phyloP scores from a whole-genome alignment of 2,888 invertebrate species.

The Eupeodes luniger region DNA sequence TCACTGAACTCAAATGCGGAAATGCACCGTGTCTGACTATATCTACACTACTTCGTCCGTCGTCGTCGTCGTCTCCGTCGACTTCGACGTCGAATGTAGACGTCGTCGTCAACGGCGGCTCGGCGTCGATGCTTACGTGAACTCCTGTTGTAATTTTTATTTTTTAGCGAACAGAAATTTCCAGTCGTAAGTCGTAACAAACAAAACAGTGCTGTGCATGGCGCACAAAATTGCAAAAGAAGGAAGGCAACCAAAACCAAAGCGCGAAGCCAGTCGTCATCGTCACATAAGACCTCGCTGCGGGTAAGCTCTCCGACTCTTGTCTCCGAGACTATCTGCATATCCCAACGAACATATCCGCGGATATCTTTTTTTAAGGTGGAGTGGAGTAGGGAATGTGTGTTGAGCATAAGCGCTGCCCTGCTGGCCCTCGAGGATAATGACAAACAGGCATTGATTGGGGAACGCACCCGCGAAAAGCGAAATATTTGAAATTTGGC shows the following conservation, averaged over 20 bases:
- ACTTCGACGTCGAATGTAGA: not conserved
- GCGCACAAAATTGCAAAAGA: constrained; percentile 64
- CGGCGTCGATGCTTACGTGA: constrained; percentile 66
- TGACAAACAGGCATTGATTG: constrained; percentile 57
- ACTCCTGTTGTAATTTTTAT: constrained; percentile 55
- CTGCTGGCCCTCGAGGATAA: constrained; percentile 55
- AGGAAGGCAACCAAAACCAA: constrained; percentile 49
- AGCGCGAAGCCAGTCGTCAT: constrained; percentile 31
- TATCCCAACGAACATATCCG: constrained; percentile 27
- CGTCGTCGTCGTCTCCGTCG: constrained; percentile 16
- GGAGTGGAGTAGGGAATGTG: constrained; percentile 28
- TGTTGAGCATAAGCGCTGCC: constrained; percentile 6
- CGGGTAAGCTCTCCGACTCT: constrained; percentile 20
- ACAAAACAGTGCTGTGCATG: constrained; percentile 71
- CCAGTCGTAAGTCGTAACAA: constrained; percentile 72
- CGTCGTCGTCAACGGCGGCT: no score
- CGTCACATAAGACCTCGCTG: constrained; percentile 61
- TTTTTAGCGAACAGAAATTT: constrained; percentile 46
- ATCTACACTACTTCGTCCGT: not conserved
- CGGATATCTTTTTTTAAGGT: constrained; percentile 30
- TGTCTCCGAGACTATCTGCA: constrained; percentile 27
- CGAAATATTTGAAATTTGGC: constrained; percentile 42
- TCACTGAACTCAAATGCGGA: constrained; percentile 73
- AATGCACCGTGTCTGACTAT: constrained; percentile 60
- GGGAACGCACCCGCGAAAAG: constrained; percentile 68